Percentiles rank a stretch among this genome's conserved stretches.
phyloP scores from a whole-genome alignment of 2,797 vertebrate genomes.

The Enteromius unitaeniatus region DNA sequence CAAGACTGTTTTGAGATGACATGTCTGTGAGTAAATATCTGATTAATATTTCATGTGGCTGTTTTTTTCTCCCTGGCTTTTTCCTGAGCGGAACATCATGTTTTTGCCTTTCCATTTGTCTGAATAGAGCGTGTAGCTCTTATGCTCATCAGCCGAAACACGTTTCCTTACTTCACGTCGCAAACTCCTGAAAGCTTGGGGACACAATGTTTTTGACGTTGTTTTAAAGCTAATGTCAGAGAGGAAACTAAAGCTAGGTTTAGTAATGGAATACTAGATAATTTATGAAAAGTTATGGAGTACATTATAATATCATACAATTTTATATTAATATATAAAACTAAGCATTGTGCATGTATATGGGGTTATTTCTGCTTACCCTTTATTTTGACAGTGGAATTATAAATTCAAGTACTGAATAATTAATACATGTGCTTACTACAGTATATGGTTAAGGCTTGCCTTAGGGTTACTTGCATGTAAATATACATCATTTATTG shows the following conservation, averaged over 20 bases:
- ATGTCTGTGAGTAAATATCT: slow-evolving; percentile 75
- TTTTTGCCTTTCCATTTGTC: slow-evolving; percentile 72
- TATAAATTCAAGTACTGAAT: too few relatives aligned
- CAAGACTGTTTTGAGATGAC: slow-evolving; percentile 49
- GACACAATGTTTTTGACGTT: slow-evolving; percentile 76
- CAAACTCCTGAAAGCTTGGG: slow-evolving; percentile 75
- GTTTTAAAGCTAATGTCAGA: slow-evolving; percentile 49
- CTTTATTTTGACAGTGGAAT: too few relatives aligned
- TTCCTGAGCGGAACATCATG: slow-evolving; percentile 70
- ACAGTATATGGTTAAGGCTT: too few relatives aligned
- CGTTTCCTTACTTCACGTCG: slow-evolving; percentile 63
- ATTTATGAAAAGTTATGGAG: background rate
- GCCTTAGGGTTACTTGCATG: too few relatives aligned
- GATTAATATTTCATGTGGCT: slow-evolving; percentile 81
- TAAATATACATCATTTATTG: too few relatives aligned
- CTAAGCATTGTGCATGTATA: background rate
- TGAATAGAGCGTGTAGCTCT: slow-evolving; percentile 76
- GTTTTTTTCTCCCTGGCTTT: slow-evolving; percentile 64
- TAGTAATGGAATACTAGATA: background rate
- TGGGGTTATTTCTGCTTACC: too few relatives aligned
- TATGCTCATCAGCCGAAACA: slow-evolving; percentile 78
- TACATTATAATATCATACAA: background rate
- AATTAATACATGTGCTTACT: too few relatives aligned
- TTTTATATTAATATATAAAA: background rate
- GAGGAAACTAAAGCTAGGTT: slow-evolving; percentile 58